phyloP scores from a whole-genome alignment of 2,113 vertebrate genomes.

The Aramus guarauna region DNA sequence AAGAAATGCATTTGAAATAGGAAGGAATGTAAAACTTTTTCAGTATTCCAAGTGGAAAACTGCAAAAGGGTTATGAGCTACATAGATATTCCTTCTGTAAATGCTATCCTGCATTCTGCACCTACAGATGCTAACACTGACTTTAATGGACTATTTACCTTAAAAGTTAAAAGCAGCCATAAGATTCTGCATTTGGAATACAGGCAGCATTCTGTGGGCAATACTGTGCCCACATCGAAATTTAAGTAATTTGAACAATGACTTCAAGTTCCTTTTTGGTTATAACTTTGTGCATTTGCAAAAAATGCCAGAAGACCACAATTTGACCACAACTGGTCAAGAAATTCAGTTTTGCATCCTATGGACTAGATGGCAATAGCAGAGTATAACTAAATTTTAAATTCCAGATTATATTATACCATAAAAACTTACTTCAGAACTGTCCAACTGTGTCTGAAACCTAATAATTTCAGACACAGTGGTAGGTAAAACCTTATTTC shows the following conservation, averaged over 20 bases:
- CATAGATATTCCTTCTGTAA: background rate
- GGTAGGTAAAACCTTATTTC: slow-evolving; percentile 49
- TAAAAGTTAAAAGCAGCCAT: background rate
- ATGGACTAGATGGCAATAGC: background rate
- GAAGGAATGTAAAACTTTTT: background rate
- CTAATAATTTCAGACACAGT: slow-evolving; percentile 59
- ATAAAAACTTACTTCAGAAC: slow-evolving; percentile 31
- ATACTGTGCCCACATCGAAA: background rate
- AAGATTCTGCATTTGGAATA: background rate
- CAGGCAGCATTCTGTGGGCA: background rate
- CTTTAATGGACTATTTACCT: background rate
- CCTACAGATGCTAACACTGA: background rate
- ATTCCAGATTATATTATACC: background rate
- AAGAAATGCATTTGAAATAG: background rate
- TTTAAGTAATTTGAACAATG: background rate
- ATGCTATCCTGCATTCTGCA: background rate
- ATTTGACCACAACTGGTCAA: background rate
- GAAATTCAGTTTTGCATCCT: background rate
- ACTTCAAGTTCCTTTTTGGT: background rate
- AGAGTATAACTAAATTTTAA: background rate
- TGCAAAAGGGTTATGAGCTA: background rate
- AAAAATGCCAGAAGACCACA: background rate
- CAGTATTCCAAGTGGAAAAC: background rate
- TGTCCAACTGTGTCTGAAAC: slow-evolving; percentile 39
- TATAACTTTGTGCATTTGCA: background rate